Base-by-base conservation (phyloP, 30 jellyfish, hydroid and myxozoan genomes). In the Aurelia aurita complex sp. Pacific region DNA sequence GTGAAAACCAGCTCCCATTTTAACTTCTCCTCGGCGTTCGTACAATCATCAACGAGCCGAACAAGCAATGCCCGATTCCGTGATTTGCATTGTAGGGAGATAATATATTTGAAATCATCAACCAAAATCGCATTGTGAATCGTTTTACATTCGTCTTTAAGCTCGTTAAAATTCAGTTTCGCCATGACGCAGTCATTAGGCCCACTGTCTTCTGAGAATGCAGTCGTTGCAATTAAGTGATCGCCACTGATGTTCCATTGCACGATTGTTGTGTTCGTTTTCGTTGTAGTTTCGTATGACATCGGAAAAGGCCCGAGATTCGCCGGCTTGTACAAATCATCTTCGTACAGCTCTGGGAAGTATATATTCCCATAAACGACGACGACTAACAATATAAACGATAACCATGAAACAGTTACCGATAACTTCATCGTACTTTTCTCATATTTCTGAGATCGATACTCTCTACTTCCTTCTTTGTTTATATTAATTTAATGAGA, bases 271-370 rank as follows among this genome's bases (percentile, higher is more conserved):
- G 98, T 88, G 59, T 93, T 93, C 33, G 94, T 33, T 29, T 66
- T 38, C n/a, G 98, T 62, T 13, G 87, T 86, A 16, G 97, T 93
- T 69, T 88, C 95, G 74, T 94, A 94, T 11, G 91, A 62, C 97
- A 90, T 89, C 64, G 99, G 99, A 50, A 66, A 83, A 1, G 97
- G 99, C n/a, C 99, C 99, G 23, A 90, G 90, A 69, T 89, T 94
- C 23, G 91, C 85, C 51, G 99, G 99, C 79, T 85, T 85, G 86
- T 94, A 94, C 76, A 89, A 69, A 64, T 90, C 96, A 79, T 94
- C 99, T 70, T 94, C 99, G 73, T 89, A 94, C 43, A 94, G 63
- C 77, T 94, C 99, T 0, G 99, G 99, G 54, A 94, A 94, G 66
- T 94, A 94, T 10, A 94, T 85, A 85, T 94, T 94, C 19, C 90